A percentile compares a stretch with the other conserved stretches of the same genome.
Conservation (phyloP, 2,113 vertebrate species). For the Anhinga anhinga region DNA sequence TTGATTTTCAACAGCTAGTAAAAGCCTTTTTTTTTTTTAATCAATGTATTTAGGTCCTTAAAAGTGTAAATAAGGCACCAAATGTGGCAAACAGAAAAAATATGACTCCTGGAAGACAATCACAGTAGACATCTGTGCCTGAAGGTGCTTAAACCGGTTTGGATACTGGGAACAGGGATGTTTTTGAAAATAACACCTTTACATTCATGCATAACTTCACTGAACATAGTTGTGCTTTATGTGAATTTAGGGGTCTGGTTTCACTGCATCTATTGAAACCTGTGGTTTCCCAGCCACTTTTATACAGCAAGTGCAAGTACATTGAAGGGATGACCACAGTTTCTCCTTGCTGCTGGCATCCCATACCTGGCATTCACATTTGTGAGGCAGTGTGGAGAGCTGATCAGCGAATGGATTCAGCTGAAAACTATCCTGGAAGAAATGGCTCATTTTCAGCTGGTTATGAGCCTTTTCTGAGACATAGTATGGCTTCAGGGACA, state of each 20-base stretch:
- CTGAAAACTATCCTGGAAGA: background rate
- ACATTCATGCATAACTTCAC: background rate
- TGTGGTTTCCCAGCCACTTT: background rate
- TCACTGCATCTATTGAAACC: background rate
- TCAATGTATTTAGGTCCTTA: background rate
- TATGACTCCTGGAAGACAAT: background rate
- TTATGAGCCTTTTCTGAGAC: background rate
- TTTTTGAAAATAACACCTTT: background rate
- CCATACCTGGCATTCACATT: background rate
- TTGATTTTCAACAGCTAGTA: background rate
- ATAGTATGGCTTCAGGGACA: background rate
- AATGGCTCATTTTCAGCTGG: background rate
- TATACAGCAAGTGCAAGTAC: background rate
- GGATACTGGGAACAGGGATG: accelerated
- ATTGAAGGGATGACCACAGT: background rate
- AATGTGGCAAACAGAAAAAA: background rate
- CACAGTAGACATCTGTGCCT: background rate
- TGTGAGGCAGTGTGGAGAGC: background rate
- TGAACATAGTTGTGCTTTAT: background rate
- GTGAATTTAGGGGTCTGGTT: background rate
- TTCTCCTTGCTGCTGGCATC: background rate
- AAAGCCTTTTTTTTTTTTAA: background rate
- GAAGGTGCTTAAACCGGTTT: background rate
- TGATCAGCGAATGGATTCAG: background rate
- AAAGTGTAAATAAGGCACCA: background rate